Conservation (phyloP, 92 coral and sea anemone genomes). For the Nematostella vectensis region DNA sequence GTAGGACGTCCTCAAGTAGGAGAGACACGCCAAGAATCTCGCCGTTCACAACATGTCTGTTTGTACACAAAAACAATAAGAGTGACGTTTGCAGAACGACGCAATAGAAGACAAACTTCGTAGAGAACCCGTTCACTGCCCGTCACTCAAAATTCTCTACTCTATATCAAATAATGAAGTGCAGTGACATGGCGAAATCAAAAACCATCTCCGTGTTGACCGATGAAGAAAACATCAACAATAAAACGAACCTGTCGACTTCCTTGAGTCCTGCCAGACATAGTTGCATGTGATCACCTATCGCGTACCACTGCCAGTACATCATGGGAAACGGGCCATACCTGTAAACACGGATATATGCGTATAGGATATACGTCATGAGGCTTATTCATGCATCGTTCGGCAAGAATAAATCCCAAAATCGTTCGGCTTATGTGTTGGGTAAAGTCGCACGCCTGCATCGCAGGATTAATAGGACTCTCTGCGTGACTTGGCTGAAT, state of each 20-base stretch:
- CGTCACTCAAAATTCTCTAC: too few relatives aligned
- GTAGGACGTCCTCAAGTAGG: conserved; percentile 89
- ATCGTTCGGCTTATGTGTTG: not conserved
- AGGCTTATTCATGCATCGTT: not conserved
- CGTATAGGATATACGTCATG: not conserved
- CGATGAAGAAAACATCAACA: too few relatives aligned
- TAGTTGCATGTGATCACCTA: conserved; percentile 82
- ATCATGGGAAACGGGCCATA: conserved; percentile 89
- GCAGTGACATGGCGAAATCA: too few relatives aligned
- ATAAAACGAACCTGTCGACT: conserved; percentile 94
- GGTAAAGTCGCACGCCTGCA: too few relatives aligned
- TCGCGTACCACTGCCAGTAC: conserved; percentile 90
- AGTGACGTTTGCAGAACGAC: not conserved
- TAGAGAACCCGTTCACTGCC: too few relatives aligned
- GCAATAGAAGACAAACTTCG: too few relatives aligned
- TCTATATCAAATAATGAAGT: too few relatives aligned
- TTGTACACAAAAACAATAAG: too few relatives aligned
- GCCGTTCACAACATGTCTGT: conserved; percentile 96
- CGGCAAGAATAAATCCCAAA: not conserved
- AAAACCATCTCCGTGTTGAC: too few relatives aligned
- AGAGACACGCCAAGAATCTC: conserved; percentile 96
- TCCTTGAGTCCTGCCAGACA: conserved; percentile 88
- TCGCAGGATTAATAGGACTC: too few relatives aligned
- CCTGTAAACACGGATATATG: too few relatives aligned
- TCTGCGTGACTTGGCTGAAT: too few relatives aligned